phyloP scores from a whole-genome alignment of 1,140 invertebrate genomes.

The Charaxes varanes region DNA sequence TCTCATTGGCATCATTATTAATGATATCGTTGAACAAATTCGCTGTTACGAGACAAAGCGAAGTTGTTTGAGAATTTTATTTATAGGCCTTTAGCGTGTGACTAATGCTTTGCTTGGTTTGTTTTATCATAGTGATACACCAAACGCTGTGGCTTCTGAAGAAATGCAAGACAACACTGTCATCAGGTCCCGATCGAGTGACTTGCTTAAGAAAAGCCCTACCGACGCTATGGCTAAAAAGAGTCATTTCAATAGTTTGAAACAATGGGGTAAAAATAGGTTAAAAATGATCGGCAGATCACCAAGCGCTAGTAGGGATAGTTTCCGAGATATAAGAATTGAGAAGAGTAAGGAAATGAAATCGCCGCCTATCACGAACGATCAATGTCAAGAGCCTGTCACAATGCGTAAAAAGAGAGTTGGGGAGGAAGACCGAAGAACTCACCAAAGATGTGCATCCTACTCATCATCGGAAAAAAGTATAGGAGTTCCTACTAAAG shows the following conservation, averaged over 20 bases:
- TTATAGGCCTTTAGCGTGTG: slow-evolving; percentile 68
- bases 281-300: slow-evolving; percentile 83
- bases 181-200: slow-evolving; percentile 80
- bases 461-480: slow-evolving; percentile 83
- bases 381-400: slow-evolving; percentile 78
- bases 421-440: slow-evolving; percentile 71
- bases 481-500: slow-evolving; percentile 75
- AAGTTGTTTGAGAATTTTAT: slow-evolving; percentile 46
- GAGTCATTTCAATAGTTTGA: slow-evolving; percentile 86
- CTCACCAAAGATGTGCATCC: slow-evolving; percentile 84
- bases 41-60: slow-evolving; percentile 60
- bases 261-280: slow-evolving; percentile 87
- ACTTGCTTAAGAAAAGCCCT: slow-evolving; percentile 79
- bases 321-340: slow-evolving; percentile 62
- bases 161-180: slow-evolving; percentile 71
- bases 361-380: slow-evolving; percentile 67
- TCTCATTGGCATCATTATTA: slow-evolving; percentile 67
- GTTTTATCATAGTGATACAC: slow-evolving; percentile 75
- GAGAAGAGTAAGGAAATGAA: slow-evolving; percentile 59
- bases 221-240: slow-evolving; percentile 76
- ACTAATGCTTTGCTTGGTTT: slow-evolving; percentile 75
- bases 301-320: slow-evolving; percentile 66
- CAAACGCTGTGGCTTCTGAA: slow-evolving; percentile 74
- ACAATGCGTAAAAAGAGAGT: slow-evolving; percentile 74
- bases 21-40: slow-evolving; percentile 45